Base-by-base conservation (phyloP, 2,113 vertebrate species). In the Tylochromis polylepis region DNA sequence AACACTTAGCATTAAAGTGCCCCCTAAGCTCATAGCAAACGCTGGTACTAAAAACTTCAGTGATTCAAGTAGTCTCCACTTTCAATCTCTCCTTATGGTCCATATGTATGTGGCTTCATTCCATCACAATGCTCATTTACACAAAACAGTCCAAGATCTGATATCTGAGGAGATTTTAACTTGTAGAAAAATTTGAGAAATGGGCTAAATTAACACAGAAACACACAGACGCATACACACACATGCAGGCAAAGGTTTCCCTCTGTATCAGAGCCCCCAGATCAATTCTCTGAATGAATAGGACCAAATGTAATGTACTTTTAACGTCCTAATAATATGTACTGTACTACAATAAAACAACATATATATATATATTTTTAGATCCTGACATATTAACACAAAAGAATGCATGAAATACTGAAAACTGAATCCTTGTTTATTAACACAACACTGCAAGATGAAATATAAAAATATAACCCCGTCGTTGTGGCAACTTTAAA, bases 1-100 rank as follows among this genome's bases (percentile, higher is more conserved):
- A 88, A 83, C 84, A 82, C 84, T 92, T 79, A 81, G 78, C 83
- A 89, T 89, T 85, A 79, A 41, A 86, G 77, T 83, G 77, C 79
- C 70, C 80, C 83, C 59, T 91, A 85, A 90, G 81, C 85, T 89
- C 59, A 83, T 8, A 58, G 83, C 38, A 92, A 93, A 91, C 53
- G 43, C 57, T 70, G 53, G 29, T 72, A 83, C 59, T 79, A 86
- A 83, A 91, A 92, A 87, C 51, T 77, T 85, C 75, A 41, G 85
- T 55, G 88, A 93, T 88, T 90, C 84, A 62, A 90, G 78, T 70
- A 81, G 60, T 89, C 87, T 85, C 83, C 4, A 10, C 79, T 82
- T 84, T 87, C 67, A 57, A 81, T 79, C 87, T 85, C 86, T 84
- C 55, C 90, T 86, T 91, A 77, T 91, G 55, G 46, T 81, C 56